These are phyloP conservation scores for Orius insidiosus DNA, from an alignment of 1,140 invertebrate genomes.

Conservation along the genomic window DNA sequence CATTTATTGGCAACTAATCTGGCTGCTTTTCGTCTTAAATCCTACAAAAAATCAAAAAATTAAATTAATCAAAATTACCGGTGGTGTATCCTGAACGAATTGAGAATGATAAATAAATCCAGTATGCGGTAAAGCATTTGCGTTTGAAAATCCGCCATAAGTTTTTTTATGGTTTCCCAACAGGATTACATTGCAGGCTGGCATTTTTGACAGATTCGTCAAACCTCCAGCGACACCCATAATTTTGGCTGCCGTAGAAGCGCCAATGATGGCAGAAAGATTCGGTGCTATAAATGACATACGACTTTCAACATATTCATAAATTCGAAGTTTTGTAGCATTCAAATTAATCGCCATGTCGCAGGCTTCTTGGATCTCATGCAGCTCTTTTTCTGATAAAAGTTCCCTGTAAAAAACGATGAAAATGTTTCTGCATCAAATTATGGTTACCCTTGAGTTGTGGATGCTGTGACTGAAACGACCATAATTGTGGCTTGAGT, in stretches of 20 bases:
- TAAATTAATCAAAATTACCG: conserved; percentile 39
- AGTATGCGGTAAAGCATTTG: conserved; percentile 77
- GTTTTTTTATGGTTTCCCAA: conserved; percentile 84
- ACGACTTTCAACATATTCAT: conserved; percentile 93
- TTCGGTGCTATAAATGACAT: conserved; percentile 99
- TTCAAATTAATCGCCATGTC: conserved; percentile 90
- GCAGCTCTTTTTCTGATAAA: conserved; percentile 66
- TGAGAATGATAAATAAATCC: conserved; percentile 93
- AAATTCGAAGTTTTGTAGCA: conserved; percentile 77
- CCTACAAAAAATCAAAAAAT: conserved; percentile 33
- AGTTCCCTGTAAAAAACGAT: conserved; percentile 45
- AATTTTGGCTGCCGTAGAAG: conserved; percentile 91
- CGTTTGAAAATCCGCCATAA: conserved; percentile 85
- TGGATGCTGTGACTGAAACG: conserved; percentile 96
- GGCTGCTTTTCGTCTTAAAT: conserved; percentile 84
- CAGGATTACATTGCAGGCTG: conserved; percentile 86
- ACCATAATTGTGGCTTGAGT: conserved; percentile 99
- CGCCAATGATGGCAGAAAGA: conserved; percentile 86
- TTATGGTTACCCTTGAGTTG: conserved; percentile 92
- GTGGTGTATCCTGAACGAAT: conserved; percentile 86
- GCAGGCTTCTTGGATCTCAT: conserved; percentile 82
- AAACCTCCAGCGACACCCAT: conserved; percentile 96
- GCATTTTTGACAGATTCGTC: conserved; percentile 92
- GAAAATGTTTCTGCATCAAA: conserved; percentile 5
- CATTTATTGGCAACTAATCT: conserved; percentile 84